Percentiles rank a stretch among this genome's conserved stretches.
phyloP scores from a whole-genome alignment of 2,113 vertebrate genomes.

The Pao palembangensis region DNA sequence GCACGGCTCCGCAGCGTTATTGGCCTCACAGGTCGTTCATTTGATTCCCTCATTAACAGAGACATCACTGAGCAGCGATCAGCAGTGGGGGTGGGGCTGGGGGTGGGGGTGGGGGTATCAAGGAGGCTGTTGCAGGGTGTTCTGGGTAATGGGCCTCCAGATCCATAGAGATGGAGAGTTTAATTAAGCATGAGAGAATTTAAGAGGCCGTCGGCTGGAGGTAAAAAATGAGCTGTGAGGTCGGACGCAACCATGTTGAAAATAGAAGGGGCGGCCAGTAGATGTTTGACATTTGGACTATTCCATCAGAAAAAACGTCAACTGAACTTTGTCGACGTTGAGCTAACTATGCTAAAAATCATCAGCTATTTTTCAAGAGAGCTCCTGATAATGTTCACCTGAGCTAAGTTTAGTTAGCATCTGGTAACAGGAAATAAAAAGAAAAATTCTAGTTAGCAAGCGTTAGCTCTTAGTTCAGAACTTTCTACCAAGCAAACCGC shows the following conservation, averaged over 20 bases:
- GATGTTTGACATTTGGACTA: not conserved
- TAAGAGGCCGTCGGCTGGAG: constrained; percentile 48
- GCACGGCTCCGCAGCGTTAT: constrained; percentile 29
- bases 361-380: no score
- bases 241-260: constrained; percentile 7
- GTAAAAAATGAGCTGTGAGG: constrained; percentile 51
- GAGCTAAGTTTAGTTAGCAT: no score
- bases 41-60: constrained; percentile 43
- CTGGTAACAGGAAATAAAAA: no score
- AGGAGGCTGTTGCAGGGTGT: constrained; percentile 21
- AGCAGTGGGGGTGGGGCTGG: not conserved
- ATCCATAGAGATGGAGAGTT: constrained; percentile 56
- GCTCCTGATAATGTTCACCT: no score
- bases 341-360: no score
- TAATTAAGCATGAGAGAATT: constrained; percentile 66
- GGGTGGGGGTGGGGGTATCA: not conserved
- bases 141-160: constrained; percentile 55
- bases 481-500: no score
- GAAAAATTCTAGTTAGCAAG: no score
- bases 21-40: constrained; percentile 35
- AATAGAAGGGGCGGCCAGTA: not conserved
- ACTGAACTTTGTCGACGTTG: not conserved
- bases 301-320: not conserved
- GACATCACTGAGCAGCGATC: constrained; percentile 18
- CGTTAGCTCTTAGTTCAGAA: no score